Base-by-base conservation (phyloP, 2,113 vertebrate species). In the Scalopus aquaticus region DNA sequence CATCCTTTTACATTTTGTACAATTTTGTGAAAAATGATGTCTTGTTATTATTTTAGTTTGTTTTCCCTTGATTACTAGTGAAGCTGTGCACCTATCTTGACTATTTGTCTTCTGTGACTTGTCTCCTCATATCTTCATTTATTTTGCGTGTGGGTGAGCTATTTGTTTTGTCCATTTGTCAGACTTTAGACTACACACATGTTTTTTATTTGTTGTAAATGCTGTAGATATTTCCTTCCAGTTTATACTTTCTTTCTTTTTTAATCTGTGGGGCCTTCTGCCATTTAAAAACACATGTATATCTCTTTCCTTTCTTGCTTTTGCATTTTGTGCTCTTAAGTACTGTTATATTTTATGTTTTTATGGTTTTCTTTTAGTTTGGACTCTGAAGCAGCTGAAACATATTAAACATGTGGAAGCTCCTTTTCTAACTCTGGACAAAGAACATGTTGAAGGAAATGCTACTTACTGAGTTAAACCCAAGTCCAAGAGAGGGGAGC, bases 21-120 rank as follows among this genome's bases (percentile, higher is more conserved):
- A 91, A 84, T 96, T 87, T 96, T 79, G 82, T 91, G 93, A 84
- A 93, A 95, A 91, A 95, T 80, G 87, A 83, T 86, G 44, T 69
- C 86, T 56, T 89, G 32, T 92, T 94, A 49, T 69, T 81, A 65
- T 92, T 90, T 67, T 69, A 89, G 81, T 88, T 67, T 93, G n/a
- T 69, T 64, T 92, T 78, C 26, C 58, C 44, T 58, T 84, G 72
- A 80, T 78, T 58, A 39, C 26, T 44, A n/a, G 70, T 24, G 32
- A 92, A 80, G 56, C 64, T 60, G 39, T 73, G 26, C 64, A 67
- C 54, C 56, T 95, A 77, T 19, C 54, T 82, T 30, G 42, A 46
- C 70, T 87, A 39, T 83, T 83, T 67, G 39, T 72, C 92, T 83
- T 88, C 39, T 93, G 58, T 46, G 79, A 65, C 79, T 90, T 74